These are phyloP conservation scores for Palythoa caribaeorum DNA, from an alignment of 92 coral and sea anemone genomes.

Conservation along the genomic window DNA sequence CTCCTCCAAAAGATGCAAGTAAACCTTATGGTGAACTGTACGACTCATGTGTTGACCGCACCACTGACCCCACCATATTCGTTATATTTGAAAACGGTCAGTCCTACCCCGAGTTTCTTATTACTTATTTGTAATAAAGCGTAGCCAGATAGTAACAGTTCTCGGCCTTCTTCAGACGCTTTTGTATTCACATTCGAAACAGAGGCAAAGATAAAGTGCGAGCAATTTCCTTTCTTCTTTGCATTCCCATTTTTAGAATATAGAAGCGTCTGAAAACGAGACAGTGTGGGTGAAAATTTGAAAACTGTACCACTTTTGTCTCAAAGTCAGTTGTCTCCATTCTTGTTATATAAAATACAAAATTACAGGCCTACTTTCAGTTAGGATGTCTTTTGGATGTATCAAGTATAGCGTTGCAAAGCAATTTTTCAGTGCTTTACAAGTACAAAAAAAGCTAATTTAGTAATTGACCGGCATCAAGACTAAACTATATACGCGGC, in stretches of 20 bases:
- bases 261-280: not conserved
- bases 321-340: not conserved
- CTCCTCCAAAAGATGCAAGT: constrained; percentile 82
- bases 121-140: constrained; percentile 67
- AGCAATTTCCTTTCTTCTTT: no score
- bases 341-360: no score
- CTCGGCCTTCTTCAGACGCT: no score
- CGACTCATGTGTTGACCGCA: constrained; percentile 83
- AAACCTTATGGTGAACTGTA: constrained; percentile 80
- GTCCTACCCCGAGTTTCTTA: constrained; percentile 89
- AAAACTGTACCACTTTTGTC: not conserved
- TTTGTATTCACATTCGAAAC: no score
- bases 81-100: constrained; percentile 93
- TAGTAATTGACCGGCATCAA: no score
- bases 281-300: not conserved
- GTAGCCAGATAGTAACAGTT: no score
- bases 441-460: no score
- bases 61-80: constrained; percentile 71
- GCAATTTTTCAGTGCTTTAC: no score
- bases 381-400: no score
- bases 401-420: no score
- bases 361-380: no score
- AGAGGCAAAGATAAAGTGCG: not conserved
- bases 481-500: no score
- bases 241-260: not conserved